A percentile compares a stretch with the other conserved stretches of the same genome.
Conservation (phyloP, 2,888 invertebrate species). For the Platycheirus rosarum region DNA sequence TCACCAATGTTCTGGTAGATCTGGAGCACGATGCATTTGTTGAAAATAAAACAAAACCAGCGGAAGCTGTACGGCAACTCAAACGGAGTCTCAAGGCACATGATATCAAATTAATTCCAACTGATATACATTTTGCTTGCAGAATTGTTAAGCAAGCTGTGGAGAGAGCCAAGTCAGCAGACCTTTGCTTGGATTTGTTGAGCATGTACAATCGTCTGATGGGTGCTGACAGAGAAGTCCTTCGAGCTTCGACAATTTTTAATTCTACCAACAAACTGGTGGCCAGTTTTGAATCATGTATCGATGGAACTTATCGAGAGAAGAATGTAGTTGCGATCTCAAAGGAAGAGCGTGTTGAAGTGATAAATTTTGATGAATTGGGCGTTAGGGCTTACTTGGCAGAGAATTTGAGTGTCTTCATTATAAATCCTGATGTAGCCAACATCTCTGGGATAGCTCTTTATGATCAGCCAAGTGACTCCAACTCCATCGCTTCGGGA, state of each 20-base stretch:
- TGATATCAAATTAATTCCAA: slow-evolving; percentile 83
- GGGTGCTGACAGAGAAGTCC: slow-evolving; percentile 81
- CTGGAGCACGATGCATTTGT: slow-evolving; percentile 74
- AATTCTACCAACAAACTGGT: slow-evolving; percentile 87
- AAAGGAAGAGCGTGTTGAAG: slow-evolving; percentile 61
- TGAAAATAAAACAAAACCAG: neutral
- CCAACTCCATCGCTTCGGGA: neutral
- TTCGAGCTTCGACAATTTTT: slow-evolving; percentile 81
- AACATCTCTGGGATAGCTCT: slow-evolving; percentile 80
- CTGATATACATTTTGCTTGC: slow-evolving; percentile 84
- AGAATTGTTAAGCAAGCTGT: slow-evolving; percentile 77
- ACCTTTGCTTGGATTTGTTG: slow-evolving; percentile 76
- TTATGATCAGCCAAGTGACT: slow-evolving; percentile 60
- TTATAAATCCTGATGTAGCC: slow-evolving; percentile 78
- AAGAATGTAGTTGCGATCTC: neutral
- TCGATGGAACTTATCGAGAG: slow-evolving; percentile 80
- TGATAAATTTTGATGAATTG: slow-evolving; percentile 46
- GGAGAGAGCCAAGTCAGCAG: slow-evolving; percentile 60
- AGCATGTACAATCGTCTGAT: slow-evolving; percentile 83
- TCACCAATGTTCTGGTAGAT: slow-evolving; percentile 76
- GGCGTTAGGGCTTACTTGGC: slow-evolving; percentile 78
- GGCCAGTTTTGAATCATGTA: slow-evolving; percentile 84
- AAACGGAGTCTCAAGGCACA: slow-evolving; percentile 25
- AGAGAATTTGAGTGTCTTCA: slow-evolving; percentile 79
- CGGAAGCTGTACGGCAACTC: slow-evolving; percentile 35